Conservation (phyloP, 2,113 vertebrate species). For the Xerus inauris region DNA sequence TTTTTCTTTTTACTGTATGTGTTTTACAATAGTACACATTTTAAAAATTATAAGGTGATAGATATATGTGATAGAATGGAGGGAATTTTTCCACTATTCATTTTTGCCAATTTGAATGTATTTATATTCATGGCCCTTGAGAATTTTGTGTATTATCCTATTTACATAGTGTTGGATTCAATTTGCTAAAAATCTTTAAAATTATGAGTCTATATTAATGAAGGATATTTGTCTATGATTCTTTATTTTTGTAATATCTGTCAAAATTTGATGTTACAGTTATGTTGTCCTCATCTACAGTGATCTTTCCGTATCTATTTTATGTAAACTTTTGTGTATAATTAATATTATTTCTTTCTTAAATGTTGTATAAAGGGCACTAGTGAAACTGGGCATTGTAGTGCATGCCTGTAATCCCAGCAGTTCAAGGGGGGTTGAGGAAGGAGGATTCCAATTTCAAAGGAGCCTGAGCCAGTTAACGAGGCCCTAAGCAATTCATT, state of each 20-base stretch:
- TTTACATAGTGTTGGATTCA: no score
- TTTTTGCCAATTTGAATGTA: background rate
- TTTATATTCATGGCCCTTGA: background rate
- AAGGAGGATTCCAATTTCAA: no score
- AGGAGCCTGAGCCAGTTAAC: no score
- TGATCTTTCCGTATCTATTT: background rate
- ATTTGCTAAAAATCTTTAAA: no score
- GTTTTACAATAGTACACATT: background rate
- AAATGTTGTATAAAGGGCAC: background rate
- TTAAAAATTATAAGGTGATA: background rate
- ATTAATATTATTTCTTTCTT: background rate
- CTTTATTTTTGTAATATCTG: background rate
- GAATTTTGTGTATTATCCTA: background rate
- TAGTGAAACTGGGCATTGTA: background rate
- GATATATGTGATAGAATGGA: background rate
- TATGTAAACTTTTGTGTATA: background rate
- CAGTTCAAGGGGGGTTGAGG: no score
- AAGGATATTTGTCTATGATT: background rate
- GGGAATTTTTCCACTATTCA: background rate
- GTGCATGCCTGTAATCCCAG: no score
- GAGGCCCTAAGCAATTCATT: no score
- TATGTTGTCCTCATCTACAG: background rate
- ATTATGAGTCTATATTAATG: background rate
- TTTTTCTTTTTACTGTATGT: background rate
- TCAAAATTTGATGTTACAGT: background rate